These are phyloP conservation scores for Epinotia demarniana DNA, from an alignment of 2,888 invertebrate genomes.

Conservation along the genomic window DNA sequence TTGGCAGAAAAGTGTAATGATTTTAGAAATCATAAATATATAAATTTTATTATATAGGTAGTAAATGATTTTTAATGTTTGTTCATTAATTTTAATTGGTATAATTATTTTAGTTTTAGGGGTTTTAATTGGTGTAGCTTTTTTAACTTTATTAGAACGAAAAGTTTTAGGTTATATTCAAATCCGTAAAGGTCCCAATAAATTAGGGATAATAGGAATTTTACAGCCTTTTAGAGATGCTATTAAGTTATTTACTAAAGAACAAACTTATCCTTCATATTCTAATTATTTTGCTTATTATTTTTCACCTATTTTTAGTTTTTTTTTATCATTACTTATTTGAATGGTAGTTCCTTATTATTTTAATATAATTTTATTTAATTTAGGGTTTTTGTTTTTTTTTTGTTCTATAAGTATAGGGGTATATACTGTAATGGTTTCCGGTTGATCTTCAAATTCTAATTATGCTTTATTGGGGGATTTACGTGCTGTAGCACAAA, in stretches of 20 bases:
- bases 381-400: constrained; percentile 86
- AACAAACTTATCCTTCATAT: constrained; percentile 82
- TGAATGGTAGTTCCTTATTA: constrained; percentile 85
- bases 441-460: constrained; percentile 90
- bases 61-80: constrained; percentile 80
- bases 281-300: constrained; percentile 87
- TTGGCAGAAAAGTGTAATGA: constrained; percentile 89
- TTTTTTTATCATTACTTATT: constrained; percentile 85
- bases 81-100: constrained; percentile 70
- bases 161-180: constrained; percentile 89
- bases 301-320: constrained; percentile 84
- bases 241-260: constrained; percentile 89
- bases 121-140: constrained; percentile 87
- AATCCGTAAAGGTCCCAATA: constrained; percentile 90
- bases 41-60: constrained; percentile 82
- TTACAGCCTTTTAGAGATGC: constrained; percentile 90
- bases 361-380: constrained; percentile 82
- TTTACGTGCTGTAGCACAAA: constrained; percentile 88
- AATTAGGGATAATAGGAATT: constrained; percentile 86
- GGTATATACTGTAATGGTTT: constrained; percentile 86
- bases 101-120: constrained; percentile 84
- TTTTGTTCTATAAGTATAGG: constrained; percentile 86
- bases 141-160: constrained; percentile 89
- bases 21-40: constrained; percentile 88
- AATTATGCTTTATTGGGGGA: constrained; percentile 89